These are phyloP conservation scores for Tenrec ecaudatus DNA, from an alignment of 2,113 vertebrate species.

Conservation along the genomic window DNA sequence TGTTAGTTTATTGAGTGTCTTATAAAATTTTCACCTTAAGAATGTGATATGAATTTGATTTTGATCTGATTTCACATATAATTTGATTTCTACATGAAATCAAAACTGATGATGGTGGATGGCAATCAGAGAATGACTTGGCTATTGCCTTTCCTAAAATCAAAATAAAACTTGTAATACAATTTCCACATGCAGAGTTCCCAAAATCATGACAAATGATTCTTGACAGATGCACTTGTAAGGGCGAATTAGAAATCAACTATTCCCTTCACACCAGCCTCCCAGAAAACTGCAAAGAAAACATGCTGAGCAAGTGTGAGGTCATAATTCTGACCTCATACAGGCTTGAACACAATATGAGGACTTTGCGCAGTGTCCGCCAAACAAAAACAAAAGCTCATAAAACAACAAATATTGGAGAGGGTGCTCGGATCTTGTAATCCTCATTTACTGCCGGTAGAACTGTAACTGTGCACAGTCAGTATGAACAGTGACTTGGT, in stretches of 20 bases:
- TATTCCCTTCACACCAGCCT: neutral
- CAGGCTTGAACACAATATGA: neutral
- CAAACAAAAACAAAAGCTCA: too few species aligned
- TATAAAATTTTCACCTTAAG: neutral
- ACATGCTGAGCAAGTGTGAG: neutral
- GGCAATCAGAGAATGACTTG: neutral
- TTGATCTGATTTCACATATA: too few species aligned
- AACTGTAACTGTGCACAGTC: too few species aligned
- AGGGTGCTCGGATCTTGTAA: too few species aligned
- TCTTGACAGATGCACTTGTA: neutral
- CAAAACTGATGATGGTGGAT: neutral
- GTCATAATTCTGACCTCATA: neutral
- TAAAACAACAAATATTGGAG: too few species aligned
- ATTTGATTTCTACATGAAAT: neutral
- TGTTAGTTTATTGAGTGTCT: neutral
- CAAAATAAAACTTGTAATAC: neutral
- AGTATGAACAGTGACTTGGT: too few species aligned
- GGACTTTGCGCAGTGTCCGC: neutral
- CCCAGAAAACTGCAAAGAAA: conserved; percentile 18
- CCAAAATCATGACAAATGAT: too few species aligned
- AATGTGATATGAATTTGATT: neutral
- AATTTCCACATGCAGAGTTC: too few species aligned
- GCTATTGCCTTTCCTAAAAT: neutral
- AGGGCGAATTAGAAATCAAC: neutral
- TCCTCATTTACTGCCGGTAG: too few species aligned